phyloP scores from a whole-genome alignment of 2,113 vertebrate species.

The Hassar affinis region DNA sequence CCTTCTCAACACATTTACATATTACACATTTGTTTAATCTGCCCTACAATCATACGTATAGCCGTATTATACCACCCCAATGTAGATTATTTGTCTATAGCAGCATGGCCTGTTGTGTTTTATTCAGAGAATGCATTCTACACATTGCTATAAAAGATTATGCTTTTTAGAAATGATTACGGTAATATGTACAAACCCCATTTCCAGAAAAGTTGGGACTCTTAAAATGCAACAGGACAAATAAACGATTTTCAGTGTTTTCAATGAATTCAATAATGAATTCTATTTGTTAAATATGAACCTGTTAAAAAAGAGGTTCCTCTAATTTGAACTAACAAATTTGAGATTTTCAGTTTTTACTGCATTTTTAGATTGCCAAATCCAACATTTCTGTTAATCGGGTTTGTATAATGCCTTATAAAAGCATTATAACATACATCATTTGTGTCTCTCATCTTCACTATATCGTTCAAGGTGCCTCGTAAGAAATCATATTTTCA shows the following conservation, averaged over 20 bases:
- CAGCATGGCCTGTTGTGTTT: not conserved
- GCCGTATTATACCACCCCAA: not conserved
- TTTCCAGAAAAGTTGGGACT: too few species aligned
- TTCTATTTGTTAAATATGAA: too few species aligned
- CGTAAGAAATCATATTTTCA: constrained; percentile 66
- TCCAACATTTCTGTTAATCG: too few species aligned
- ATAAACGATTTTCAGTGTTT: too few species aligned
- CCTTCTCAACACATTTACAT: not conserved
- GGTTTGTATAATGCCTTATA: not conserved
- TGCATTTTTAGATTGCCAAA: too few species aligned
- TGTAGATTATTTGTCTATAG: not conserved
- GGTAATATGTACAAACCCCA: too few species aligned
- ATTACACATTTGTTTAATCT: not conserved
- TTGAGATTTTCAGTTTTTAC: too few species aligned
- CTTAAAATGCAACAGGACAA: too few species aligned
- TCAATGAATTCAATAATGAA: too few species aligned
- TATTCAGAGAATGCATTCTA: not conserved
- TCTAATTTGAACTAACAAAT: too few species aligned
- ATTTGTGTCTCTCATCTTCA: constrained; percentile 51
- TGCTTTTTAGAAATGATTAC: not conserved
- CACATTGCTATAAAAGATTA: not conserved
- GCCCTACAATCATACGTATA: not conserved
- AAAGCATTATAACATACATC: not conserved
- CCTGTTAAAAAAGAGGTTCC: too few species aligned
- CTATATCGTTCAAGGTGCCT: constrained; percentile 72